Conservation (phyloP, 2,888 invertebrate genomes). For the Pristionchus entomophagus region DNA sequence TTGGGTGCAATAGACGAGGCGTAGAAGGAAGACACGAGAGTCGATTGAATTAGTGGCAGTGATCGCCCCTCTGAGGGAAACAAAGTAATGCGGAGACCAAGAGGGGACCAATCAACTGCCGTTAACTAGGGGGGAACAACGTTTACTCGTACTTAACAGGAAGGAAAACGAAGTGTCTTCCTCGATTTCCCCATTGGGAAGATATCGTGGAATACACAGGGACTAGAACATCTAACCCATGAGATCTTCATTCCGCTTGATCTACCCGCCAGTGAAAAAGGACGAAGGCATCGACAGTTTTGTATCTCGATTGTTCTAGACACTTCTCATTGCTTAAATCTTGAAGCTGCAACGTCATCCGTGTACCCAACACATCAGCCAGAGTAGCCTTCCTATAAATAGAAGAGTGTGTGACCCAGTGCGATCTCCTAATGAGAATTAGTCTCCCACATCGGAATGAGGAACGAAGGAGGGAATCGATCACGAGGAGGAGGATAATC, state of each 20-base stretch:
- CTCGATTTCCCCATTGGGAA: too few relatives aligned
- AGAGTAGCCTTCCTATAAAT: neutral
- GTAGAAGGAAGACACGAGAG: neutral
- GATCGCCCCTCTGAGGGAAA: neutral
- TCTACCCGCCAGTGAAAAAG: neutral
- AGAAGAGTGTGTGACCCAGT: neutral
- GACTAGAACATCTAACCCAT: too few relatives aligned
- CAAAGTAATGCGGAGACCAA: slow-evolving; percentile 9
- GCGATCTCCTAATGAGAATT: neutral
- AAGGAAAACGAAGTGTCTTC: too few relatives aligned
- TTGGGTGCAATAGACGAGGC: neutral
- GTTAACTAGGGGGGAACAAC: neutral
- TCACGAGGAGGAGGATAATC: neutral
- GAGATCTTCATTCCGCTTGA: neutral
- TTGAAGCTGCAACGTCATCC: neutral
- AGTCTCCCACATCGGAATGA: slow-evolving; percentile 30
- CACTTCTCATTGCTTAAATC: neutral
- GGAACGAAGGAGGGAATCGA: slow-evolving; percentile 26
- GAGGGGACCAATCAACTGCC: neutral
- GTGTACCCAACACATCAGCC: too few relatives aligned
- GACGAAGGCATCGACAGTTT: neutral
- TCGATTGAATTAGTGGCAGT: slow-evolving; percentile 32
- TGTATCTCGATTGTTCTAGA: neutral
- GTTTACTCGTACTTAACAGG: too few relatives aligned
- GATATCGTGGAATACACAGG: too few relatives aligned